Percentiles rank a stretch among this genome's conserved stretches.
These are phyloP conservation scores for Nephrotoma flavescens DNA, from an alignment of 2,888 invertebrate genomes.

Conservation along the genomic window DNA sequence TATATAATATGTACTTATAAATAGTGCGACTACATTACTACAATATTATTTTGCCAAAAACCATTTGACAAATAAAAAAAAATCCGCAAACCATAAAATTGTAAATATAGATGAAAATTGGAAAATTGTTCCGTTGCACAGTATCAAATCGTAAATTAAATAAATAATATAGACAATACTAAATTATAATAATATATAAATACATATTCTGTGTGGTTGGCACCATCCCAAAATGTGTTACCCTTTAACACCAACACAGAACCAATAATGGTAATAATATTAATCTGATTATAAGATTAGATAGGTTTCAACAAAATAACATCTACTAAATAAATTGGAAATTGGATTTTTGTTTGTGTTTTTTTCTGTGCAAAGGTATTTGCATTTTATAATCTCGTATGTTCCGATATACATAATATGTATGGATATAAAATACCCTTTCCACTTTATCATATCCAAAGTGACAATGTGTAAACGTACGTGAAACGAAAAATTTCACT, in stretches of 20 bases:
- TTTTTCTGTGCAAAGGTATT: neutral
- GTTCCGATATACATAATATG: neutral
- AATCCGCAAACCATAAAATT: neutral
- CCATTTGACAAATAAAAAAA: no score
- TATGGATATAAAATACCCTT: neutral
- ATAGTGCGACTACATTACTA: no score
- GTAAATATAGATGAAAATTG: neutral
- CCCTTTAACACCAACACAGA: neutral
- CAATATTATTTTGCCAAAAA: no score
- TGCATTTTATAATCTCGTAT: neutral
- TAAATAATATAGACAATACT: neutral
- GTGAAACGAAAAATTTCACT: neutral
- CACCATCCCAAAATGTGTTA: neutral
- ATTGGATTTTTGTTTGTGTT: neutral
- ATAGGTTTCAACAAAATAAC: neutral
- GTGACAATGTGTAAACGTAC: neutral
- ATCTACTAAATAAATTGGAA: neutral
- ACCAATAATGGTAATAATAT: neutral
- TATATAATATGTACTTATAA: no score
- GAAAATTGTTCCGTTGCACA: neutral
- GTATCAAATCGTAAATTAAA: neutral
- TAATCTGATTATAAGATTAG: neutral
- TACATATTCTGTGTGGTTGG: neutral
- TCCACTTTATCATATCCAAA: neutral
- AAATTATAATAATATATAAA: neutral